These are phyloP conservation scores for Pelodiscus sinensis DNA, from an alignment of 2,113 vertebrate species.

Conservation along the genomic window DNA sequence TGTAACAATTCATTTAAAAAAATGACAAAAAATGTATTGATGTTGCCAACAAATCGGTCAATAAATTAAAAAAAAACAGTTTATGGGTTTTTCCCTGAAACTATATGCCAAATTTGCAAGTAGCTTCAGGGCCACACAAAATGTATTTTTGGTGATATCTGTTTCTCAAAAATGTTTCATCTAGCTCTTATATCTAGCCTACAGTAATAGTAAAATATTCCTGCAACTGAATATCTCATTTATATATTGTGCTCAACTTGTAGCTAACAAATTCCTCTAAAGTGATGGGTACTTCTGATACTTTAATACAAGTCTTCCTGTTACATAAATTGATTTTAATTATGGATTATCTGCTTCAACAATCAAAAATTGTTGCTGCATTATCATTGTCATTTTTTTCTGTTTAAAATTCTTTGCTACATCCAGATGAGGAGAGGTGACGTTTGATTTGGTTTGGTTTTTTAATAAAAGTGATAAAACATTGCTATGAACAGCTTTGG, in stretches of 20 bases:
- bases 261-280: background rate
- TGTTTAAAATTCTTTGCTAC: background rate
- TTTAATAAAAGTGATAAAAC: background rate
- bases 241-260: background rate
- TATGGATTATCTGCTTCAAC: background rate
- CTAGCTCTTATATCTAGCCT: background rate
- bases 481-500: background rate
- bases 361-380: background rate
- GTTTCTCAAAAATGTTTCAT: too few relatives aligned
- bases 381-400: background rate
- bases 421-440: background rate
- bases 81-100: too few relatives aligned
- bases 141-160: too few relatives aligned
- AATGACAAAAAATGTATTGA: too few relatives aligned
- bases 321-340: background rate
- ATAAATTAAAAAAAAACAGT: too few relatives aligned
- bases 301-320: background rate
- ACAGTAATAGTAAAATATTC: background rate
- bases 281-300: background rate
- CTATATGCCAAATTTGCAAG: too few relatives aligned
- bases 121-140: too few relatives aligned
- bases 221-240: background rate
- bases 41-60: too few relatives aligned
- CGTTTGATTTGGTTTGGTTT: background rate
- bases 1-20: too few relatives aligned